Base-by-base conservation (phyloP, 2,797 vertebrate species). In the Thripadectes ignobilis region DNA sequence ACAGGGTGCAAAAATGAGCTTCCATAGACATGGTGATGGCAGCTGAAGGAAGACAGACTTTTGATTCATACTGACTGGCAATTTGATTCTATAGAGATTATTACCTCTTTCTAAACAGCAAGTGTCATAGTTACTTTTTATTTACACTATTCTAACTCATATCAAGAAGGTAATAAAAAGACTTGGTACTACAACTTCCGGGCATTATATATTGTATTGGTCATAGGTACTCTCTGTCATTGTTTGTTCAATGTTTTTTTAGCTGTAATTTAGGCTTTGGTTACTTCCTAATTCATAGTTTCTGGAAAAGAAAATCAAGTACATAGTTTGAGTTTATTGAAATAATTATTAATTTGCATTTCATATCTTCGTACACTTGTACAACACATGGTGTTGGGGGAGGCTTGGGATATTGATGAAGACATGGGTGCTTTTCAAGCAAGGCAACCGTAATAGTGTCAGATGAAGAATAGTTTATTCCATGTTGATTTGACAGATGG, bases 401-500 rank as follows among this genome's bases (percentile, higher is more conserved):
- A 18, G 32, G 48, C 13, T 18, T 48, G 8, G 23, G n/a, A 46
- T 20, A 8, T 65, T 69, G 10, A 2, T 73, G 32, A 43, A 71
- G 36, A 41, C 8, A 14, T 55, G 16, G 0, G 1, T 74, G 21
- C 26, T 81, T 89, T 81, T 58, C 61, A 81, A 88, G 36, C 36
- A 72, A 48, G 10, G 26, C 17, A 68, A 8, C 59, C 3, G 1
- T 49, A 27, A 13, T 7, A n/a, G 23, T 55, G 38, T 68, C 57
- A 38, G 32, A 38, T 85, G 45, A 85, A 81, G 21, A 73, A 58
- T 13, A 83, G 67, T 76, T 85, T 84, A 57, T 91, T 93, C 23
- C 41, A 26, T 3, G 2, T 49, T 49, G 30, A 41, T 54, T 38
- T 80, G 86, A 57, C 63, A 89, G 86, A 82, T 92, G 90, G 57